Base-by-base conservation (phyloP, 2,888 invertebrate species). In the Beris morrisii region DNA sequence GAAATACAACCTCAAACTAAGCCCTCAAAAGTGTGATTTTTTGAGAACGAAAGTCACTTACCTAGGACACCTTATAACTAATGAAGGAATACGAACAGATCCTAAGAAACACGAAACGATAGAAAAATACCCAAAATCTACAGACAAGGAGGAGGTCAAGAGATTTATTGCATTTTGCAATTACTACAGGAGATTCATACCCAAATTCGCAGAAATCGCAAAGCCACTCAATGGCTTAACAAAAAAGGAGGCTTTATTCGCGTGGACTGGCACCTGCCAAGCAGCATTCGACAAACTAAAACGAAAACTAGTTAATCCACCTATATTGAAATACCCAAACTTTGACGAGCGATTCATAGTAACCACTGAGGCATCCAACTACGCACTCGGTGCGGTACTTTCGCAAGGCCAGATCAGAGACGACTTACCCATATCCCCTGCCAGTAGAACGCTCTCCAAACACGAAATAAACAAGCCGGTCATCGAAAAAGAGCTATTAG, bases 291-390 rank as follows among this genome's bases (percentile, higher is more conserved):
- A 70, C 7, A 59, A 59, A 22, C 12, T 67, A 13, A 69, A 68
- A 64, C n/a, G 56, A 4, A 7, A 32, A 32, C 32, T 32, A 7
- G 7, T 32, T 32, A 32, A 4, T 5, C 5, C 32, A 32, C 65
- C 73, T 67, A 5, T 32, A 32, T 7, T 32, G 5, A 4, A 32
- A 7, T 32, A 32, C 7, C 32, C 74, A 1, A n/a, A n/a, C n/a
- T n/a, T n/a, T n/a, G n/a, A n/a, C n/a, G n/a, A n/a, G n/a, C n/a
- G n/a, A n/a, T n/a, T n/a, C n/a, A n/a, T n/a, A n/a, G n/a, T n/a
- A n/a, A n/a, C n/a, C n/a, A n/a, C n/a, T n/a, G 77, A 77, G 48
- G 75, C 76, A 9, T 72, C 72, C 6, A 65, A 72, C 13, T 71
- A 43, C 12, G 74, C 74, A 1, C 55, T 75, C 11, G 76, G 74